Percentiles rank a stretch among this genome's conserved stretches.
These are phyloP conservation scores for Hydrozoanthus tunicans DNA, from an alignment of 64 coral and sea anemone species.

Conservation along the genomic window DNA sequence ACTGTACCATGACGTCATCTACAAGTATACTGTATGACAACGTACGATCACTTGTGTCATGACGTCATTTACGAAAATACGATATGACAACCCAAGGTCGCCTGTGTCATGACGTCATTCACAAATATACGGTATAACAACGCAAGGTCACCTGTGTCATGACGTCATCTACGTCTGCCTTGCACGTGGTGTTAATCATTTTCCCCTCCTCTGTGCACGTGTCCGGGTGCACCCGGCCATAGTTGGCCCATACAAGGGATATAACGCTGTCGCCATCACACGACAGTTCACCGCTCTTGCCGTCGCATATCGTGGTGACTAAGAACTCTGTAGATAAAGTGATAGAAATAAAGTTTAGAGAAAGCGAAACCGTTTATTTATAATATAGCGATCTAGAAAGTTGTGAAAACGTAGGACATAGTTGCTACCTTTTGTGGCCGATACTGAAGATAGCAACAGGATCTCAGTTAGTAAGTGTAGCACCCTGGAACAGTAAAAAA, in stretches of 20 bases:
- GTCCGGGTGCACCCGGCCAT: conserved; percentile 54
- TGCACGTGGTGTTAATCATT: conserved; percentile 60
- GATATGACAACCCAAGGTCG: too few relatives aligned
- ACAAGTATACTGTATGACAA: too few relatives aligned
- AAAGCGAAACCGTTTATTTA: too few relatives aligned
- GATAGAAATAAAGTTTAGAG: too few relatives aligned
- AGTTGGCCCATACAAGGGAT: conserved; percentile 68
- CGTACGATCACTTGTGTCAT: too few relatives aligned
- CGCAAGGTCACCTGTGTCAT: conserved; percentile 5
- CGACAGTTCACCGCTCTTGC: conserved; percentile 13
- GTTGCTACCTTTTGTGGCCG: conserved; percentile 21
- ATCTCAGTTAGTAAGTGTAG: not conserved
- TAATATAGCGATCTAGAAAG: not conserved
- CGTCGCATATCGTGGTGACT: conserved; percentile 69
- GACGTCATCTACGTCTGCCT: conserved; percentile 23
- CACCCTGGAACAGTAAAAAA: not conserved
- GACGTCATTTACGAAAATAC: too few relatives aligned
- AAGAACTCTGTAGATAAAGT: conserved; percentile 46
- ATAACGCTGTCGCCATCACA: conserved; percentile 33
- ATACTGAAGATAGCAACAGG: not conserved
- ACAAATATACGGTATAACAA: not conserved
- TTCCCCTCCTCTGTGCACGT: conserved; percentile 53
- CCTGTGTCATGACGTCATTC: not conserved
- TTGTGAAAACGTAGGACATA: not conserved
- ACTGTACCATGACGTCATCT: too few relatives aligned